Evolutionary conservation across 1,140 invertebrate species (phyloP).

Genomic region (Conopomorpha cramerella): DNA sequence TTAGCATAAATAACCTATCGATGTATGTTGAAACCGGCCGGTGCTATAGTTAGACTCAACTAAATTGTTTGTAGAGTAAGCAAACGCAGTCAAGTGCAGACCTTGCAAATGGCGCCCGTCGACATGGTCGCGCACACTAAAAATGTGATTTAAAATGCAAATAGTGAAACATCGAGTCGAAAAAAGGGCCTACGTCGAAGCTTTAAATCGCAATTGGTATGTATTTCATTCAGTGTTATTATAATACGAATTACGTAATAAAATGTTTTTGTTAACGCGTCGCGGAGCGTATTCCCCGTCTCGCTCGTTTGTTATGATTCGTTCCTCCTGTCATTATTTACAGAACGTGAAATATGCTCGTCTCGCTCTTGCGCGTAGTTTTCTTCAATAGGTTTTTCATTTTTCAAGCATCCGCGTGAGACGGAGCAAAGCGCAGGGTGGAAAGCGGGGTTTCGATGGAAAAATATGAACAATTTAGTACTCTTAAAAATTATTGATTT

Average conservation of each 20-base stretch:
- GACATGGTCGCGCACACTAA: no score
- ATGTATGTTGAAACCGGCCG: no score
- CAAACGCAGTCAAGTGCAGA: no score
- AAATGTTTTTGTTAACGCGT: conserved; percentile 25
- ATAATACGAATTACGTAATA: conserved; percentile 22
- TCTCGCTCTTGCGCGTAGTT: conserved; percentile 36
- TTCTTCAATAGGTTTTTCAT: conserved; percentile 45
- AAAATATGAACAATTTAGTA: conserved; percentile 53
- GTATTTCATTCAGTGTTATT: conserved; percentile 10
- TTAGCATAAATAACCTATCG: no score
- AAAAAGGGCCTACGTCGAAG: no score
- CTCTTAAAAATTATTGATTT: conserved; percentile 57
- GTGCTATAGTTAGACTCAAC: no score
- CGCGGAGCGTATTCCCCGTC: conserved; percentile 16
- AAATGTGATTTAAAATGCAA: no score
- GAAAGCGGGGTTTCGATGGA: conserved; percentile 32
- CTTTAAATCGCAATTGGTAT: no score
- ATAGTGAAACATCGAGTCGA: no score
- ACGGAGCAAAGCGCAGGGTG: conserved; percentile 20
- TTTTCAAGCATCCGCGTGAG: conserved; percentile 35
- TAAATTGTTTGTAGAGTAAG: no score
- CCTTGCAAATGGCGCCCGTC: no score
- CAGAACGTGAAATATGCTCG: conserved; percentile 33
- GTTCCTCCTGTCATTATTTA: conserved; percentile 37
- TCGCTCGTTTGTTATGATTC: conserved; percentile 48